Conservation (phyloP, 2,797 vertebrate species). For the Chrosomus eos region DNA sequence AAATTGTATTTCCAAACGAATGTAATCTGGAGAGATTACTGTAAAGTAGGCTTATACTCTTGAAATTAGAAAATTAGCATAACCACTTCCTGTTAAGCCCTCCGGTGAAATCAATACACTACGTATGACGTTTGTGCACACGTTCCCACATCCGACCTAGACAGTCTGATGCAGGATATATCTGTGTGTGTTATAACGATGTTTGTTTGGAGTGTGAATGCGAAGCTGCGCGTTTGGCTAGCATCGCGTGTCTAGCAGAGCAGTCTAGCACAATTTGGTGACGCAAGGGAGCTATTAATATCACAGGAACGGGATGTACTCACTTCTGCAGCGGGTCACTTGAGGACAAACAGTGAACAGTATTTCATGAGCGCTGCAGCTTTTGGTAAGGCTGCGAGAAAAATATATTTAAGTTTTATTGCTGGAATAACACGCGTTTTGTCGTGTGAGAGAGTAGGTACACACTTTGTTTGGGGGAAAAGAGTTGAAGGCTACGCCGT, state of each 20-base stretch:
- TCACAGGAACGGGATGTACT: slow-evolving; percentile 82
- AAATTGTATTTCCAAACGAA: background rate
- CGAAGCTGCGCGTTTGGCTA: slow-evolving; percentile 67
- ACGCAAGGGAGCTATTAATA: slow-evolving; percentile 87
- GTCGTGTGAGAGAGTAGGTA: background rate
- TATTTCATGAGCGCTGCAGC: slow-evolving; percentile 44
- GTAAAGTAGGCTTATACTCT: background rate
- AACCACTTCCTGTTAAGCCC: background rate
- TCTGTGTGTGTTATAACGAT: slow-evolving; percentile 72
- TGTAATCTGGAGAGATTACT: background rate
- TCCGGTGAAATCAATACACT: background rate
- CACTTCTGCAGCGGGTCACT: slow-evolving; percentile 75
- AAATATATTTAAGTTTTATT: background rate
- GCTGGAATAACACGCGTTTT: background rate
- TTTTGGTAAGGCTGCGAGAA: slow-evolving; percentile 14
- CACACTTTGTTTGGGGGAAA: background rate
- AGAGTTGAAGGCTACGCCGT: slow-evolving; percentile 46
- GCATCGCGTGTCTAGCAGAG: slow-evolving; percentile 79
- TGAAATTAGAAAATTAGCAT: background rate
- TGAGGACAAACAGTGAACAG: slow-evolving; percentile 73
- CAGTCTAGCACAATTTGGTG: slow-evolving; percentile 76
- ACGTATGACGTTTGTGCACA: background rate
- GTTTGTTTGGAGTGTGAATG: slow-evolving; percentile 69
- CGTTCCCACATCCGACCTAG: slow-evolving; percentile 4
- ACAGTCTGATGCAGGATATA: slow-evolving; percentile 54